Conservation (phyloP, 2,888 invertebrate genomes). For the Cerastis leucographa region DNA sequence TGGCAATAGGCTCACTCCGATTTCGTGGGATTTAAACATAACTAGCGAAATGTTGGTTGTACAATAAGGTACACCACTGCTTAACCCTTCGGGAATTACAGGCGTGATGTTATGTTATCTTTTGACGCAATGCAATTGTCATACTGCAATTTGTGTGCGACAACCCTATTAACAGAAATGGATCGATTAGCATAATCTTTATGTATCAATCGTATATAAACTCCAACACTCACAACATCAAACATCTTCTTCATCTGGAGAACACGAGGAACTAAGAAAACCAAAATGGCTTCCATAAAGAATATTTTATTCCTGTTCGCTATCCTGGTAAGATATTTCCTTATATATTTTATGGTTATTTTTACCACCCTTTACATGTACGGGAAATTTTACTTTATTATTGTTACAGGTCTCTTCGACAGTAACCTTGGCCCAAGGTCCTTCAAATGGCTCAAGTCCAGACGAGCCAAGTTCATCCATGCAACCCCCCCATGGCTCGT, state of each 20-base stretch:
- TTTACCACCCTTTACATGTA: not conserved
- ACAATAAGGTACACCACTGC: too few species aligned
- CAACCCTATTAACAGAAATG: constrained; percentile 52
- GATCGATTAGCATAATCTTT: constrained; percentile 61
- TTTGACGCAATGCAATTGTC: not conserved
- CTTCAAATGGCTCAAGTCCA: constrained; percentile 28
- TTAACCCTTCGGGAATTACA: too few species aligned
- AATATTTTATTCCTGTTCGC: constrained; percentile 60
- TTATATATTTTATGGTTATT: not conserved
- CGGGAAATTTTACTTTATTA: not conserved
- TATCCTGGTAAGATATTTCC: constrained; percentile 65
- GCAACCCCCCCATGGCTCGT: constrained; percentile 21
- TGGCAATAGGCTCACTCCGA: too few species aligned
- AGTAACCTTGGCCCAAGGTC: constrained; percentile 47
- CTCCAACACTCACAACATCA: constrained; percentile 25
- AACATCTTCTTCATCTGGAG: constrained; percentile 57
- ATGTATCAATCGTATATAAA: constrained; percentile 59
- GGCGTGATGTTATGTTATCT: too few species aligned
- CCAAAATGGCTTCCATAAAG: constrained; percentile 48
- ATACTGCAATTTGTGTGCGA: not conserved
- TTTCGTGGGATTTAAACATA: too few species aligned
- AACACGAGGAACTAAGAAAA: constrained; percentile 45
- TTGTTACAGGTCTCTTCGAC: constrained; percentile 40
- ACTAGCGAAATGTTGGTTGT: too few species aligned
- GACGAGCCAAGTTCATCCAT: constrained; percentile 1